Evolutionary conservation across 1,140 invertebrate species (phyloP).

Genomic region (Papilio aristodemus): DNA sequence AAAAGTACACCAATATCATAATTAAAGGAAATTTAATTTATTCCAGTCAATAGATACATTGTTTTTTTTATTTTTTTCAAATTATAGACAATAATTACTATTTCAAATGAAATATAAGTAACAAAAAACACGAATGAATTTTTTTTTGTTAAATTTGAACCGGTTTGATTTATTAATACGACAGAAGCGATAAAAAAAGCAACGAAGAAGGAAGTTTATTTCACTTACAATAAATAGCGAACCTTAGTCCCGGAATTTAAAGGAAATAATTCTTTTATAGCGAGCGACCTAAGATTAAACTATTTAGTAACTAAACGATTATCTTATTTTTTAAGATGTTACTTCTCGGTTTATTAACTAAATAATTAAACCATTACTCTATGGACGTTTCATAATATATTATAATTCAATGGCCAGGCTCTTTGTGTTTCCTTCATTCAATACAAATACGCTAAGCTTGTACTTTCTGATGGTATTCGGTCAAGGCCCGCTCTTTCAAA

Average conservation of each 20-base stretch:
- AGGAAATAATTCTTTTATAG: too few relatives aligned
- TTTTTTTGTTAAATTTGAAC: not conserved
- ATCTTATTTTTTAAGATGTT: too few relatives aligned
- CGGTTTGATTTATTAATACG: too few relatives aligned
- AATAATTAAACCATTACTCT: too few relatives aligned
- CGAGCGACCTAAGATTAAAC: too few relatives aligned
- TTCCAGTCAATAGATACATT: not conserved
- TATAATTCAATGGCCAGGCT: not conserved
- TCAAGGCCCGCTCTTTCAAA: constrained; percentile 14
- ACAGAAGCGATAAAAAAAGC: too few relatives aligned
- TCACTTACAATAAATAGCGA: too few relatives aligned
- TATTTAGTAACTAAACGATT: too few relatives aligned
- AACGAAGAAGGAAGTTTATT: too few relatives aligned
- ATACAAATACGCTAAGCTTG: not conserved
- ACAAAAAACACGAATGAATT: not conserved
- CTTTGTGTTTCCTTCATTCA: not conserved
- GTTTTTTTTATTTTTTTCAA: not conserved
- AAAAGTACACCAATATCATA: constrained; percentile 4
- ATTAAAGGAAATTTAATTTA: not conserved
- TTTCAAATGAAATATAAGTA: not conserved
- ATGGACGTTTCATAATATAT: too few relatives aligned
- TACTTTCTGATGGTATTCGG: constrained; percentile 5
- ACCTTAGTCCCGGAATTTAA: too few relatives aligned
- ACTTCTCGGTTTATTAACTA: too few relatives aligned
- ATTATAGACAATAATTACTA: not conserved